phyloP scores from a whole-genome alignment of 2,113 vertebrate species.

The Erpornis zantholeuca region DNA sequence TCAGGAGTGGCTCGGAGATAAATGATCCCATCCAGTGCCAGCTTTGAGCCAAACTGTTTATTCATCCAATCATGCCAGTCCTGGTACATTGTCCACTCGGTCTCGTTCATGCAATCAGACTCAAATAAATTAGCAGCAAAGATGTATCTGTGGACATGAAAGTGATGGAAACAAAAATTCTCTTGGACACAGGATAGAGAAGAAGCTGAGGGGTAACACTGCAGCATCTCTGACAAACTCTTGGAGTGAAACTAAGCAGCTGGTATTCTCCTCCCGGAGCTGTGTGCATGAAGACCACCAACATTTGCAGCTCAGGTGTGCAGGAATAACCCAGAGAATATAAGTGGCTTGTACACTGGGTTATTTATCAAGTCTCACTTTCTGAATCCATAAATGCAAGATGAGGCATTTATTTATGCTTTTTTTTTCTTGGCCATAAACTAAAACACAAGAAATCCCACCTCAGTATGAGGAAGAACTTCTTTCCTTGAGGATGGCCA shows the following conservation, averaged over 20 bases:
- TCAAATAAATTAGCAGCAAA: slow-evolving; percentile 94
- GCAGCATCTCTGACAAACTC: fast-evolving
- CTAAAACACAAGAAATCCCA: neutral
- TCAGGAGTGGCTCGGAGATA: slow-evolving; percentile 91
- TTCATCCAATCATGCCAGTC: slow-evolving; percentile 96
- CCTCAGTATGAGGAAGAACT: neutral
- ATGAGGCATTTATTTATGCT: neutral
- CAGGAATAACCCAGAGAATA: neutral
- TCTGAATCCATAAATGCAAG: neutral
- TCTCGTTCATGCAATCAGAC: slow-evolving; percentile 90
- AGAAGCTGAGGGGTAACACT: neutral
- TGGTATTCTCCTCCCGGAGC: neutral
- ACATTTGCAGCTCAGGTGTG: neutral
- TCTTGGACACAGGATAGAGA: neutral
- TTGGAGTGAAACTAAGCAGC: neutral
- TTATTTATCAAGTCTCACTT: neutral
- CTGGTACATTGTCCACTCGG: slow-evolving; percentile 92
- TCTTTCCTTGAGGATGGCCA: neutral
- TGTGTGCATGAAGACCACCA: neutral
- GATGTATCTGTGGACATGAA: slow-evolving; percentile 80
- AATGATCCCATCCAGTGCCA: slow-evolving; percentile 90
- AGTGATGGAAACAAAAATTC: neutral
- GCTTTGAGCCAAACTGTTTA: slow-evolving; percentile 83
- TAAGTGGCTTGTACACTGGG: too few species aligned
- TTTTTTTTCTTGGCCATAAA: neutral